Evolutionary conservation across 2,797 vertebrate species (phyloP).

Genomic region (Xiphophorus birchmanni): DNA sequence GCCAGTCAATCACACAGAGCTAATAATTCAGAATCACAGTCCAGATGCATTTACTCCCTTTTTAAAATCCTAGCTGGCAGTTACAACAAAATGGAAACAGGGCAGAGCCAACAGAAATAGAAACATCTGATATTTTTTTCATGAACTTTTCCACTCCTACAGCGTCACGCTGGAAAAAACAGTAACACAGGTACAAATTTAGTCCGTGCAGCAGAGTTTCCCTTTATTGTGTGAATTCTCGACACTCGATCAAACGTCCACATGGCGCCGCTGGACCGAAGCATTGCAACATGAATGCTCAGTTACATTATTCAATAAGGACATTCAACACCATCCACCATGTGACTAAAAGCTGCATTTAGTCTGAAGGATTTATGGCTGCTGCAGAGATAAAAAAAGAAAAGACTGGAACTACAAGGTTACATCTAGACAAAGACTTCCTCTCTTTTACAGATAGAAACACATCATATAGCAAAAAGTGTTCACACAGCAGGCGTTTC

Average conservation of each 20-base stretch:
- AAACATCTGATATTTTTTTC: conserved; percentile 73
- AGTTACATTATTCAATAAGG: conserved; percentile 45
- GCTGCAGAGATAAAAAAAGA: not conserved
- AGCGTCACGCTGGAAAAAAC: conserved; percentile 47
- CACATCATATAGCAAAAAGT: not conserved
- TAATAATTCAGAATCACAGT: not conserved
- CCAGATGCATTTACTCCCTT: conserved; percentile 27
- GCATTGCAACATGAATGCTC: conserved; percentile 32
- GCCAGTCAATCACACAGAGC: not conserved
- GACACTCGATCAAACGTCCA: conserved; percentile 25
- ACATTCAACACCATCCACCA: conserved; percentile 47
- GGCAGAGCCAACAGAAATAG: conserved; percentile 65
- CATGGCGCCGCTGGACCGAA: conserved; percentile 30
- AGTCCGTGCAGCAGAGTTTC: conserved; percentile 21
- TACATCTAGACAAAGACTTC: not conserved
- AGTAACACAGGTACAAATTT: conserved; percentile 51
- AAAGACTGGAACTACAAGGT: not conserved
- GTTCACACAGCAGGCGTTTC: not conserved
- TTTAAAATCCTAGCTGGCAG: conserved; percentile 52
- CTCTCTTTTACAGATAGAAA: not conserved
- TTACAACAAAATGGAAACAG: conserved; percentile 57
- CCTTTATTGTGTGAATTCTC: conserved; percentile 2
- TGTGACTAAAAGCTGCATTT: conserved; percentile 56
- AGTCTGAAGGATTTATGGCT: conserved; percentile 20
- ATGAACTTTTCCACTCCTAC: conserved; percentile 73